Evolutionary conservation across 2,888 invertebrate species (phyloP).

Genomic region (Ormyrus nitidulus): DNA sequence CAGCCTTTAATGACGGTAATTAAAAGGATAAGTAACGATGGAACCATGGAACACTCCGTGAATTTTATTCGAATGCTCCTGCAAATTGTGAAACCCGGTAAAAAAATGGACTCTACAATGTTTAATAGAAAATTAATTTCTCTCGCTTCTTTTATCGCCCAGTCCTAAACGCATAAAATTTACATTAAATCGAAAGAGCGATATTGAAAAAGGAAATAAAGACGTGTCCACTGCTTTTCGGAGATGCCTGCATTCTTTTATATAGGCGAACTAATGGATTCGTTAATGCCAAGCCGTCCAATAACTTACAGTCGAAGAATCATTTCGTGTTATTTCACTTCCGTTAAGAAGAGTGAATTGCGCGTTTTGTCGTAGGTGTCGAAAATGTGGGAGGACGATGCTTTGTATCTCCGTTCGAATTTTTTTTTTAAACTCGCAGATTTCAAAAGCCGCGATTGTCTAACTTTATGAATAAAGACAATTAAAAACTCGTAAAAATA

Average conservation of each 20-base stretch:
- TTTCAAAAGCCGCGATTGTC: neutral
- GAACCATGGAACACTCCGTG: constrained; percentile 9
- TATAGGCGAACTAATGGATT: constrained; percentile 1
- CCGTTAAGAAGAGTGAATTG: neutral
- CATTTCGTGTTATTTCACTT: constrained; percentile 20
- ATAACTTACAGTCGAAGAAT: neutral
- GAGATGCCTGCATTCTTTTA: constrained; percentile 12
- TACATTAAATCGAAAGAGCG: too few relatives aligned
- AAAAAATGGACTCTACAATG: neutral
- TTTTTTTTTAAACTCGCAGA: neutral
- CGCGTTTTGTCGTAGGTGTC: constrained; percentile 8
- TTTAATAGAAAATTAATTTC: constrained; percentile 6
- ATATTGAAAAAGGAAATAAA: too few relatives aligned
- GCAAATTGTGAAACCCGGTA: constrained; percentile 21
- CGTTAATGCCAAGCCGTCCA: constrained; percentile 3
- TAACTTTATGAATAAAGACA: neutral
- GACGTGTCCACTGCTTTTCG: neutral
- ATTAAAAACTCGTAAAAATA: neutral
- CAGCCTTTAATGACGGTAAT: constrained; percentile 30
- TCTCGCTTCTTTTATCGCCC: neutral
- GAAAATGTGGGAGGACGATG: neutral
- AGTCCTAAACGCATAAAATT: too few relatives aligned
- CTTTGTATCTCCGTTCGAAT: neutral
- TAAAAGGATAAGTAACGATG: constrained; percentile 29
- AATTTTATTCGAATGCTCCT: constrained; percentile 10